A percentile compares a stretch with the other conserved stretches of the same genome.
Conservation (phyloP, 37 sponge, comb jelly and placozoan species). For the Aplysina aerophoba region DNA sequence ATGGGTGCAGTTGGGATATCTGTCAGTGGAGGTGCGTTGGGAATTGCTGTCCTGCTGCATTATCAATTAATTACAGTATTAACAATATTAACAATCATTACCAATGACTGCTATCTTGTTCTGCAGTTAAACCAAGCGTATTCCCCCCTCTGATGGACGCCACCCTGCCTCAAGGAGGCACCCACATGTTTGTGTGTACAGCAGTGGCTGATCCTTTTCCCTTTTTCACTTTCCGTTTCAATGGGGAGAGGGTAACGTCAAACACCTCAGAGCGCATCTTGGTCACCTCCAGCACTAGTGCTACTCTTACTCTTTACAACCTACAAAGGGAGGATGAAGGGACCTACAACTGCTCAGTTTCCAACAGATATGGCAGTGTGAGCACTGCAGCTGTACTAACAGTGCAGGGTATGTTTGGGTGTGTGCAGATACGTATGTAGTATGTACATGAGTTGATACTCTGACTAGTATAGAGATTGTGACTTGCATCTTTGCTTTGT, state of each 20-base stretch:
- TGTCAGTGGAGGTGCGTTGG: too few relatives aligned
- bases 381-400: conserved; percentile 23
- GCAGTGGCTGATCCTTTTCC: conserved; percentile 19
- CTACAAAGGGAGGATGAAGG: not conserved
- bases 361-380: conserved; percentile 29
- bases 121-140: not conserved
- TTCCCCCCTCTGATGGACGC: not conserved
- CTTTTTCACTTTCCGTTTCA: not conserved
- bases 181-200: not conserved
- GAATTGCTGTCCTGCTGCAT: too few relatives aligned
- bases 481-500: too few relatives aligned
- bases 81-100: too few relatives aligned
- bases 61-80: too few relatives aligned
- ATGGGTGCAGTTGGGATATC: too few relatives aligned
- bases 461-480: too few relatives aligned
- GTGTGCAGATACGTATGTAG: too few relatives aligned
- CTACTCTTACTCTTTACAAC: not conserved
- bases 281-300: not conserved
- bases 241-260: not conserved
- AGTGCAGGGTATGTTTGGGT: not conserved
- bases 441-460: too few relatives aligned
- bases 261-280: not conserved
- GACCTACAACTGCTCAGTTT: conserved; percentile 6
- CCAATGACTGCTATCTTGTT: not conserved
- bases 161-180: not conserved